phyloP scores from a whole-genome alignment of 2,888 invertebrate genomes.

The Thumatha senex region DNA sequence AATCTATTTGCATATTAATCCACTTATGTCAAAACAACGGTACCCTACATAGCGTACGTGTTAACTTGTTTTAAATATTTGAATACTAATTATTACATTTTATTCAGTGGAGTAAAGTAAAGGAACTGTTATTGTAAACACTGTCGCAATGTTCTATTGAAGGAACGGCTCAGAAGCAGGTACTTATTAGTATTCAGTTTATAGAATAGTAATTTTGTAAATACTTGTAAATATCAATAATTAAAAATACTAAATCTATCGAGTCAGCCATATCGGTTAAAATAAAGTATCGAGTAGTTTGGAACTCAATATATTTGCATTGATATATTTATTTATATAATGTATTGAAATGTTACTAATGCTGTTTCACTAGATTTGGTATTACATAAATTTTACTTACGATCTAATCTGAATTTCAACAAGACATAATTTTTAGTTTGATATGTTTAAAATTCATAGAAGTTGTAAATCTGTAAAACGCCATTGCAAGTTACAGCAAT shows the following conservation, averaged over 20 bases:
- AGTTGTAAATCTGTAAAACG: neutral
- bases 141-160: slow-evolving; percentile 8
- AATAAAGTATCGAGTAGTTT: neutral
- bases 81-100: slow-evolving; percentile 19
- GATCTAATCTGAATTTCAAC: slow-evolving; percentile 31
- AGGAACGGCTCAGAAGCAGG: too few species aligned
- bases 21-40: slow-evolving; percentile 6
- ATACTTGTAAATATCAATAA: neutral
- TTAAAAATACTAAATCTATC: slow-evolving; percentile 18
- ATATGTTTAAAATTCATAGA: neutral
- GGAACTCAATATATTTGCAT: too few species aligned
- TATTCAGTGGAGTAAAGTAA: slow-evolving; percentile 20
- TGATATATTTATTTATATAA: too few species aligned
- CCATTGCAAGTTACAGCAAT: too few species aligned
- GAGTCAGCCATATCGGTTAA: slow-evolving; percentile 10
- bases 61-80: slow-evolving; percentile 21
- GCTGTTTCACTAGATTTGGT: slow-evolving; percentile 26
- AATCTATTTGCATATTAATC: slow-evolving; percentile 7
- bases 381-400: slow-evolving; percentile 21
- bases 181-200: neutral
- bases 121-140: slow-evolving; percentile 27
- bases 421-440: slow-evolving; percentile 8
- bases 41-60: slow-evolving; percentile 13
- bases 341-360: neutral
- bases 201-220: neutral